Base-by-base conservation (phyloP, 2,888 invertebrate genomes). In the Ctena decussata region DNA sequence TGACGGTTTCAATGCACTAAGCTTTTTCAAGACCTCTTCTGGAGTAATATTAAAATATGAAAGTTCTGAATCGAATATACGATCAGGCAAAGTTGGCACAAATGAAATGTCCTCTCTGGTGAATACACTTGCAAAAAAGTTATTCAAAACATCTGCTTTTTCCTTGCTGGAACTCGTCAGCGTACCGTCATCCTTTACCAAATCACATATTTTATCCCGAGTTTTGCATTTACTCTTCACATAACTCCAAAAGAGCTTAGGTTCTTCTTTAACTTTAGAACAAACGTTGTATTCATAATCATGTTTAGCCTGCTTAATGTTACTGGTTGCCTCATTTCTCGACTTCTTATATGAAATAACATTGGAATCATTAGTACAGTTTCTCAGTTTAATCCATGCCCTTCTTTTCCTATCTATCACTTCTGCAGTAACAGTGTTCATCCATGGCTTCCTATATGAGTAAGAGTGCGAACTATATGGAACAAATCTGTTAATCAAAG, bases 221-320 rank as follows among this genome's bases (percentile, higher is more conserved):
- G 72, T 72, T 46, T 72, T 72, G 12, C 44, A 72, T 30, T 44
- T 72, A n/a, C n/a, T n/a, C n/a, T n/a, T n/a, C n/a, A n/a, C n/a
- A n/a, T n/a, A 72, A 12, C 41, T 35, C 71, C 71, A 71, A 39
- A 72, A 72, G 5, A 72, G 46, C 44, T 72, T 72, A 21, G 41
- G 41, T 72, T 72, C 72, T 24, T 30, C 35, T 6, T 44, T 72
- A 12, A 72, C 72, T 27, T 72, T 72, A 8, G 41, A 44, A 27
- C 44, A 24, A 5, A n/a, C 8, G 18, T 72, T 41, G 21, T 46
- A 44, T 72, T 72, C 72, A n/a, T 72, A 72, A 12, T 72, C 44
- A 39, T 24, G 39, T 21, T 70, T 70, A 3, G 37, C 37, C n/a
- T 15, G 37, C 21, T 24, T n/a, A n/a, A 6, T 39, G 37, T 6